A percentile compares a stretch with the other conserved stretches of the same genome.
Conservation (phyloP, 92 coral and sea anemone species). For the Blastomussa wellsi region DNA sequence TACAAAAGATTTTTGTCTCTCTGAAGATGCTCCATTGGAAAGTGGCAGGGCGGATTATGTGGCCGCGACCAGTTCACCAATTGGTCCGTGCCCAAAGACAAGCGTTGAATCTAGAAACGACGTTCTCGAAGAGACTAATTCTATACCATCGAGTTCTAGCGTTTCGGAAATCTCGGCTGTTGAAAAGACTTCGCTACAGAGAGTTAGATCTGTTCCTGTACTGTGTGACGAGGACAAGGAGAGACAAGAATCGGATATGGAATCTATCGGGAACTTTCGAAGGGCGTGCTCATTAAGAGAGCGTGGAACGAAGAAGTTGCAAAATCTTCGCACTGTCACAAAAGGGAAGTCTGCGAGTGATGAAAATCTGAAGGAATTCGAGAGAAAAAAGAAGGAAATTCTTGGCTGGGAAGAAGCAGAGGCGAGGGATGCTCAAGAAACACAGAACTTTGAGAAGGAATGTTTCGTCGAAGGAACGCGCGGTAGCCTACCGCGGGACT, state of each 20-base stretch:
- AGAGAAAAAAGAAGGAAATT: constrained; percentile 7
- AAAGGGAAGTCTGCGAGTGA: constrained; percentile 31
- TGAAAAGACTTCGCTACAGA: constrained; percentile 39
- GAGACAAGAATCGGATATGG: not conserved
- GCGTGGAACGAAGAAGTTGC: constrained; percentile 25
- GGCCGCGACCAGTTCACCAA: not conserved
- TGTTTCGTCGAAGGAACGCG: constrained; percentile 5
- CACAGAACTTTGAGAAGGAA: not conserved
- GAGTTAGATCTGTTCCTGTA: constrained; percentile 60
- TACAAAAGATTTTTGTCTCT: not conserved
- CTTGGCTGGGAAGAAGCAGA: not conserved
- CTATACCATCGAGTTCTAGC: not conserved
- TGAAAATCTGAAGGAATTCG: constrained; percentile 28
- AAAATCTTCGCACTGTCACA: not conserved
- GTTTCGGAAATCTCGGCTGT: not conserved
- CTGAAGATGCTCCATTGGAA: not conserved
- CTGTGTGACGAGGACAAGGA: constrained; percentile 5
- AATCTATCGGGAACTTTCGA: constrained; percentile 34
- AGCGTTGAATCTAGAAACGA: not conserved
- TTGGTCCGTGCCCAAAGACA: not conserved
- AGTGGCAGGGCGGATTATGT: not conserved
- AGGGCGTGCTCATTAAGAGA: constrained; percentile 63
- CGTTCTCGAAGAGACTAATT: not conserved
- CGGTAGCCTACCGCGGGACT: constrained; percentile 16
- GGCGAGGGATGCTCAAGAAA: not conserved